Percentiles rank a stretch among this genome's conserved stretches.
Evolutionary conservation across 2,797 vertebrate species (phyloP).

Genomic region (Leuciscus waleckii): DNA sequence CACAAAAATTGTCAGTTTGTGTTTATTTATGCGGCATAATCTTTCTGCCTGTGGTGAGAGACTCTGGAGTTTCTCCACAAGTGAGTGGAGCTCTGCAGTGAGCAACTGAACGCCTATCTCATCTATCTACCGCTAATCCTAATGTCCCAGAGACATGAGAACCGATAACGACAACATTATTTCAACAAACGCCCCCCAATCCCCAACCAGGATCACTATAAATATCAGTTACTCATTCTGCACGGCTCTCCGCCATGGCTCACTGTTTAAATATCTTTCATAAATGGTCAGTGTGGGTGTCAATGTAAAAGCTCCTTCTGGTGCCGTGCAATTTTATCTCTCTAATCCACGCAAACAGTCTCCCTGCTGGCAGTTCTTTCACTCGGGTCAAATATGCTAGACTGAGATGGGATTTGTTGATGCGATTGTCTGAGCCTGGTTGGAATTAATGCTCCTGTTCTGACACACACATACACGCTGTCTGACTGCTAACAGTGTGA

Average conservation of each 20-base stretch:
- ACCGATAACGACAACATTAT: constrained; percentile 35
- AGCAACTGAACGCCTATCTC: constrained; percentile 31
- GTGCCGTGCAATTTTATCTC: constrained; percentile 50
- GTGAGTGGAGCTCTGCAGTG: constrained; percentile 15
- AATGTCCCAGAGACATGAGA: constrained; percentile 47
- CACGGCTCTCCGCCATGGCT: not conserved
- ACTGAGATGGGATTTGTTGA: constrained; percentile 51
- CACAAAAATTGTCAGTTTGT: constrained; percentile 35
- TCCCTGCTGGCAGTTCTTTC: constrained; percentile 42
- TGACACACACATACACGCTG: constrained; percentile 7
- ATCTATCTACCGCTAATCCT: constrained; percentile 48
- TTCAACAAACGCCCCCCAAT: constrained; percentile 28
- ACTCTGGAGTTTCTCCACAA: constrained; percentile 10
- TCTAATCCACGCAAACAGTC: constrained; percentile 53
- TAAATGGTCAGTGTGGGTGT: constrained; percentile 41
- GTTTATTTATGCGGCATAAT: constrained; percentile 44
- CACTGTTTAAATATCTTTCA: constrained; percentile 44
- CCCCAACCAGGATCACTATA: constrained; percentile 28
- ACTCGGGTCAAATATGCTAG: constrained; percentile 40
- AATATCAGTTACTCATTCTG: constrained; percentile 42
- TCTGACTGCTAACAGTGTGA: constrained; percentile 25
- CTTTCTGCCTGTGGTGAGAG: constrained; percentile 25
- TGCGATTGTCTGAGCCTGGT: constrained; percentile 50
- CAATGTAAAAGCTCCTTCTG: constrained; percentile 39
- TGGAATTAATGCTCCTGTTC: constrained; percentile 54